Percentiles rank a stretch among this genome's conserved stretches.
phyloP scores from a whole-genome alignment of 2,888 invertebrate genomes.

The Parnassius mnemosyne region DNA sequence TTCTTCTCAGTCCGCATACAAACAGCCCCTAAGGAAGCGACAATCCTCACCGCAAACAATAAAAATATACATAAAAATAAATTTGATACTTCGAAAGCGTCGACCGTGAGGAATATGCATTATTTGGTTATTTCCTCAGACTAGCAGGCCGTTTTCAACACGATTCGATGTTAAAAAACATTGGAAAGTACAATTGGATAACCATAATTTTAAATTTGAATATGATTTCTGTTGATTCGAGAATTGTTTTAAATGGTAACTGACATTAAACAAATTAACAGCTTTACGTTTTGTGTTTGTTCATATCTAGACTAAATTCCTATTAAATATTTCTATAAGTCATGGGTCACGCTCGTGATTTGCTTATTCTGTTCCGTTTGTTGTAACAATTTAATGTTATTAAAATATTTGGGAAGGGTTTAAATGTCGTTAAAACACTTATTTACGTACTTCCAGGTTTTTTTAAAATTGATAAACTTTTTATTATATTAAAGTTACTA shows the following conservation, averaged over 20 bases:
- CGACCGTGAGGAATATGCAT: conserved; percentile 62
- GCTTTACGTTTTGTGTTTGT: neutral
- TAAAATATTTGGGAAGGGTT: conserved; percentile 5
- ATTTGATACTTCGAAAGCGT: conserved; percentile 67
- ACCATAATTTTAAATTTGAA: neutral
- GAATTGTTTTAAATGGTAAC: neutral
- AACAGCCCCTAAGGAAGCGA: conserved; percentile 75
- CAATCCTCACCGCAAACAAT: conserved; percentile 75
- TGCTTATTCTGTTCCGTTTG: conserved; percentile 8
- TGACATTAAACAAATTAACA: conserved; percentile 1
- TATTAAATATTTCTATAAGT: conserved; percentile 3
- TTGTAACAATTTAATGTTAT: conserved; percentile 2
- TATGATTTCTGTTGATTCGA: neutral
- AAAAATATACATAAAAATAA: conserved; percentile 77
- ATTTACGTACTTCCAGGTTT: too few species aligned
- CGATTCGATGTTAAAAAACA: conserved; percentile 1
- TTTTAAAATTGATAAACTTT: too few species aligned
- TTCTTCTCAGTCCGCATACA: conserved; percentile 75
- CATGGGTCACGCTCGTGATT: conserved; percentile 22
- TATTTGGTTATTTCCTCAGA: conserved; percentile 36
- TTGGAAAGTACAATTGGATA: conserved; percentile 4
- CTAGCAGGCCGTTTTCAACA: conserved; percentile 12
- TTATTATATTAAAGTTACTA: too few species aligned
- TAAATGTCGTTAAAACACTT: neutral
- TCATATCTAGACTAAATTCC: conserved; percentile 8